These are phyloP conservation scores for Pampus argenteus DNA, from an alignment of 2,797 vertebrate species.

Conservation along the genomic window DNA sequence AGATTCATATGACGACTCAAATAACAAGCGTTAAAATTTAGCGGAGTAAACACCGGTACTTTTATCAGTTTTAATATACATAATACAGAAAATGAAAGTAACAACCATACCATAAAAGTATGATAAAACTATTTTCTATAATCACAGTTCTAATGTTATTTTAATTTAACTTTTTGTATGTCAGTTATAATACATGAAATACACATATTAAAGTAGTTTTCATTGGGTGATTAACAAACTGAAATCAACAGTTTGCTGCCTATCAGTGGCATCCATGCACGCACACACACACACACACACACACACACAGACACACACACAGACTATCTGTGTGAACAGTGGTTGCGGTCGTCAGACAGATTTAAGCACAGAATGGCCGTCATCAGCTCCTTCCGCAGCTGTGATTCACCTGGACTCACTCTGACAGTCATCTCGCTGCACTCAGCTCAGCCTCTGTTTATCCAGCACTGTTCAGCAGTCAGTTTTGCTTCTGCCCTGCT, in stretches of 20 bases:
- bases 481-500: conserved; percentile 29
- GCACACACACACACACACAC: conserved; percentile 6
- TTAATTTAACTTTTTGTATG: background rate
- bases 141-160: background rate
- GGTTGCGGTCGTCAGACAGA: conserved; percentile 43
- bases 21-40: background rate
- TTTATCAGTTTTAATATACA: background rate
- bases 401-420: conserved; percentile 60
- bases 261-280: background rate
- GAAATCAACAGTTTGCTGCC: background rate
- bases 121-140: background rate
- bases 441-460: conserved; percentile 13
- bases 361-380: conserved; percentile 51
- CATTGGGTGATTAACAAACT: background rate
- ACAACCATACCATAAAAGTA: background rate
- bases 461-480: conserved; percentile 52
- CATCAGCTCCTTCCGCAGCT: conserved; percentile 20
- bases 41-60: background rate
- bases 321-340: conserved; percentile 32
- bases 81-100: background rate
- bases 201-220: background rate
- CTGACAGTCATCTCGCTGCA: conserved; percentile 27
- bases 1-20: background rate
- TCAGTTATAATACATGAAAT: background rate
- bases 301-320: background rate